Base-by-base conservation (phyloP, 1,140 invertebrate genomes). In the Bicyclus anynana region DNA sequence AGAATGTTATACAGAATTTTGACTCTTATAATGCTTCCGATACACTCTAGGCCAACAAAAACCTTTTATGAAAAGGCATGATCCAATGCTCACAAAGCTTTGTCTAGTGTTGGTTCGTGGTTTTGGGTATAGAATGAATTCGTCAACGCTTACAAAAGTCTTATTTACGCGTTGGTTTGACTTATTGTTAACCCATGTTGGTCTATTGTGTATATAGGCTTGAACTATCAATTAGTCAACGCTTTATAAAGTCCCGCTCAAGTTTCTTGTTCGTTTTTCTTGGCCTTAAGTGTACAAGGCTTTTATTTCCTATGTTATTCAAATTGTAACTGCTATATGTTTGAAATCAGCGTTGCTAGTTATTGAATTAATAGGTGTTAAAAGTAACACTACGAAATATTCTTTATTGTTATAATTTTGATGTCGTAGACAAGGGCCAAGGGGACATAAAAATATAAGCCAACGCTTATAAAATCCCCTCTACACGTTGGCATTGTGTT, bases 11-110 rank as follows among this genome's bases (percentile, higher is more conserved):
- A 23, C 23, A 23, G 7, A 23, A 23, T 23, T 73, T 72, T 69
- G 61, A 67, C 69, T 71, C 70, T 71, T 84, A 70, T 80, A 82
- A 79, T 72, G 67, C 40, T 10, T 40, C 37, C 16, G 1, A 6
- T 18, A 44, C 40, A 44, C 10, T 20, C 20, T 44, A 16, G 17
- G 18, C 40, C 23, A 46, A 53, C 29, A 16, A n/a, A 42, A 17
- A 42, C 14, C 12, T 5, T 18, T 16, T 5, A 10, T 18, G 7
- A 10, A 42, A 16, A 46, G n/a, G 5, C 10, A 20, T 46, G 21
- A 46, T 23, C 5, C 16, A 33, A 33, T 1, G 29, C 10, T 33
- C n/a, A 33, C 12, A 33, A 33, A 33, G 23, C 23, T 4, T 23
- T 23, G 2, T 7, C 23, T 23, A n/a, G n/a, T n/a, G n/a, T n/a